Base-by-base conservation (phyloP, 2,113 vertebrate species). In the Zosterops borbonicus region DNA sequence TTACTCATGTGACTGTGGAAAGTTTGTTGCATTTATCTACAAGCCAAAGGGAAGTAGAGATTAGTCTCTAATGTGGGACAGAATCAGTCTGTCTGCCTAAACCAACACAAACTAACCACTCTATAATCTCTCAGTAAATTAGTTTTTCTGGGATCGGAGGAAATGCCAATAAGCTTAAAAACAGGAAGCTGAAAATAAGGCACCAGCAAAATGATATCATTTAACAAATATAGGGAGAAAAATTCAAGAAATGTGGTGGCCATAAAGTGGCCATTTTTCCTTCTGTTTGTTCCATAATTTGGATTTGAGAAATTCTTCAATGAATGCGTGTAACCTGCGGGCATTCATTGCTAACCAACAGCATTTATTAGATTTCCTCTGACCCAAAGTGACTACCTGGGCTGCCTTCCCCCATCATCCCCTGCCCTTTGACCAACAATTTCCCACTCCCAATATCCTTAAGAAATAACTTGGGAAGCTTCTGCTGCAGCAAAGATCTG, bases 61-160 rank as follows among this genome's bases (percentile, higher is more conserved):
- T 86, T 79, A 68, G 64, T 87, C 20, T 90, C 74, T n/a, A 60
- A 19, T 89, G 69, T 53, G 16, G 42, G 52, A 42, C n/a, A 77
- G 52, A 74, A 62, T 69, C 65, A 68, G 73, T 90, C 69, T 52
- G 62, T 62, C n/a, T 89, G 69, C 87, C 93, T 90, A 87, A 90
- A 68, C 49, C 69, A 92, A 90, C 37, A 82, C 42, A 68, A 92
- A 74, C 22, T 29, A 44, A 52, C 79, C 78, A 12, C 42, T 74
- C 68, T 33, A 14, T 92, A 94, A 96, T 84, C 71, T 64, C 41
- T 79, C 60, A 65, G 68, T 86, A 89, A 85, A 89, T 89, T 89
- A 62, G 44, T 84, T 93, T 81, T 92, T 93, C 42, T 63, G 37
- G 22, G 52, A 64, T 31, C 58, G 15, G 33, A 86, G 37, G n/a